Conservation (phyloP, 1,140 invertebrate species). For the Caenorhabditis elegans region WBcel235 BX284605.5:2782001-2782500, state of each 20-base stretch:
- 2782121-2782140: too few relatives aligned
- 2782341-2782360: slow-evolving; percentile 15
- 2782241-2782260: slow-evolving; percentile 3
- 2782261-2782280: too few relatives aligned
- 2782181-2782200: neutral
- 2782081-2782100: too few relatives aligned
- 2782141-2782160: too few relatives aligned
- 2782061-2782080: too few relatives aligned
- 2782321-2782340: neutral
- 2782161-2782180: neutral
- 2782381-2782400: neutral
- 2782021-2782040: neutral
- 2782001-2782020: neutral
- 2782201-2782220: slow-evolving; percentile 14
- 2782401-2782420: neutral
- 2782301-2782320: neutral
- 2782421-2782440: neutral
- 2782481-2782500: neutral
- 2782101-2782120: too few relatives aligned
- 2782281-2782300: too few relatives aligned
- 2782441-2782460: neutral
- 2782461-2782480: too few relatives aligned
- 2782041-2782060: slow-evolving; percentile 24
- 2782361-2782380: neutral
- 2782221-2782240: neutral